A percentile compares a stretch with the other conserved stretches of the same genome.
Conservation (phyloP, 2,888 invertebrate species). For the Tribolium freemani region DNA sequence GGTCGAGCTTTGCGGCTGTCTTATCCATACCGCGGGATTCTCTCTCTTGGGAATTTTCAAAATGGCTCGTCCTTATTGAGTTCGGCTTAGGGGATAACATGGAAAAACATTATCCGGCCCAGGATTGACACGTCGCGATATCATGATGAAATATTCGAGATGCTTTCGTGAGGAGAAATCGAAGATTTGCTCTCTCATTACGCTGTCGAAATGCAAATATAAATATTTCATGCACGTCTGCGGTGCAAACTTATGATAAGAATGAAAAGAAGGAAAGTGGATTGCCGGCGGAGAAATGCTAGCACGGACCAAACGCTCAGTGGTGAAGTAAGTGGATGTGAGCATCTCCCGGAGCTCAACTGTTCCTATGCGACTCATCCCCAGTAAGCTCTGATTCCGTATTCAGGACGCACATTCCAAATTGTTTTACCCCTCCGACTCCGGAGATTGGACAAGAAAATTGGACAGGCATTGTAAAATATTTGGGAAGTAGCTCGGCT, state of each 20-base stretch:
- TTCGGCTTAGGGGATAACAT: constrained; percentile 37
- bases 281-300: constrained; percentile 52
- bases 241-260: constrained; percentile 47
- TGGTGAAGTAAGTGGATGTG: constrained; percentile 61
- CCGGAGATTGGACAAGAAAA: constrained; percentile 63
- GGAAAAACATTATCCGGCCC: constrained; percentile 15
- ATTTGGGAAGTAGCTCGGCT: constrained; percentile 61
- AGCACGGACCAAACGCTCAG: constrained; percentile 49
- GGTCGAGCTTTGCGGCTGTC: constrained; percentile 52
- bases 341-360: constrained; percentile 55
- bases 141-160: not conserved
- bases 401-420: constrained; percentile 59
- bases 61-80: constrained; percentile 47
- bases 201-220: constrained; percentile 50
- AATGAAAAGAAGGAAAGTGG: constrained; percentile 49
- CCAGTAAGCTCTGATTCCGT: constrained; percentile 56
- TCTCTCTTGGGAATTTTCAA: constrained; percentile 45
- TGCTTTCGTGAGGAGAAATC: constrained; percentile 13
- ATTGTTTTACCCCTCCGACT: constrained; percentile 63
- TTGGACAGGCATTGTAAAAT: constrained; percentile 63
- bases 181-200: constrained; percentile 46
- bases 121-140: not conserved
- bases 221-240: constrained; percentile 54
- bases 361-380: constrained; percentile 56
- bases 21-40: constrained; percentile 50